Conservation (phyloP, 1,140 invertebrate species). For the Eumeta japonica region DNA sequence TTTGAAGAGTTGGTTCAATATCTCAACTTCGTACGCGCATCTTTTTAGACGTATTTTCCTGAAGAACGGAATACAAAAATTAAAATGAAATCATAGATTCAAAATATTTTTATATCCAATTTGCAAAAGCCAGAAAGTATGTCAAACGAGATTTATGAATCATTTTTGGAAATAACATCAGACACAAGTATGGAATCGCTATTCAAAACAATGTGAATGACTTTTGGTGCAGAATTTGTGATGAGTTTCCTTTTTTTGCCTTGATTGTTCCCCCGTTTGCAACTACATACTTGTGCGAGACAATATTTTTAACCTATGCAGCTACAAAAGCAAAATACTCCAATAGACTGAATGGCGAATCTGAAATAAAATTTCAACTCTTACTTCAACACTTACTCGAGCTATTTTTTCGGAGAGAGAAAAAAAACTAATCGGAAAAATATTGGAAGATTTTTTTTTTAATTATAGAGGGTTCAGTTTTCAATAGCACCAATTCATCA, state of each 20-base stretch:
- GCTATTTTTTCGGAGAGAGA: too few species aligned
- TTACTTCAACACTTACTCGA: too few species aligned
- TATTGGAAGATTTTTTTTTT: too few species aligned
- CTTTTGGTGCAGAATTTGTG: constrained; percentile 16
- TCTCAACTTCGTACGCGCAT: constrained; percentile 13
- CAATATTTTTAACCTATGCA: too few species aligned
- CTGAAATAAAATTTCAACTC: too few species aligned
- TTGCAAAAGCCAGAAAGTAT: too few species aligned
- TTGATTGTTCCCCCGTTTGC: constrained; percentile 14
- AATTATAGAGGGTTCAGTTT: too few species aligned
- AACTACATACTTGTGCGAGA: constrained; percentile 16
- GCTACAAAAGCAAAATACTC: constrained; percentile 16
- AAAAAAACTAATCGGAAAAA: too few species aligned
- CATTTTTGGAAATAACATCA: constrained; percentile 17
- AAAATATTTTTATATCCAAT: constrained; percentile 18
- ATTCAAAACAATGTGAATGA: constrained; percentile 14
- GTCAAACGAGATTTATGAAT: constrained; percentile 18
- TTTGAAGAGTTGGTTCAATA: too few species aligned
- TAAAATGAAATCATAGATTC: constrained; percentile 15
- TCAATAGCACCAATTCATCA: too few species aligned
- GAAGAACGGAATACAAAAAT: constrained; percentile 12
- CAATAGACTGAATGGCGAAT: constrained; percentile 14
- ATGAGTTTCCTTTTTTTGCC: constrained; percentile 16
- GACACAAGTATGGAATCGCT: constrained; percentile 16
- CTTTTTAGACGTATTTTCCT: constrained; percentile 14